Evolutionary conservation across 2,797 vertebrate species (phyloP).

Genomic region (Mallotus villosus): DNA sequence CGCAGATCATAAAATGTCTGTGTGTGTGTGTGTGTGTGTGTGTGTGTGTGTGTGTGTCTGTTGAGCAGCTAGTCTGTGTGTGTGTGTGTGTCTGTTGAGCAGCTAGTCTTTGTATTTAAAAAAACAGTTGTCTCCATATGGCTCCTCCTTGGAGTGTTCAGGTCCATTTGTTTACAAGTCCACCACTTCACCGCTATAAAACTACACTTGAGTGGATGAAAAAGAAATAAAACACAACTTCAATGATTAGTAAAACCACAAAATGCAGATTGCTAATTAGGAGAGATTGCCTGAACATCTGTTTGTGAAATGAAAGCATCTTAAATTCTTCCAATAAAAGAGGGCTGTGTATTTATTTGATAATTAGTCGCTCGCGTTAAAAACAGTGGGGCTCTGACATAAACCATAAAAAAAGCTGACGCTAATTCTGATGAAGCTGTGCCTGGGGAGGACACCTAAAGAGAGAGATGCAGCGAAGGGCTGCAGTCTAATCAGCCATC

Average conservation of each 20-base stretch:
- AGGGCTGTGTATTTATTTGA: conserved; percentile 48
- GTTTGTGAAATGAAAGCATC: conserved; percentile 49
- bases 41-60: conserved; percentile 22
- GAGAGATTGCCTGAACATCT: conserved; percentile 56
- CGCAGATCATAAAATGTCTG: conserved; percentile 24
- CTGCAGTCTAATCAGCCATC: conserved; percentile 25
- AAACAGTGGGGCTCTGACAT: conserved; percentile 44
- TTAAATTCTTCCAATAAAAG: conserved; percentile 51
- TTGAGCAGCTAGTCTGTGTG: conserved; percentile 26
- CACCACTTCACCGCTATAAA: conserved; percentile 63
- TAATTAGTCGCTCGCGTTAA: conserved; percentile 56
- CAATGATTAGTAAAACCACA: conserved; percentile 57
- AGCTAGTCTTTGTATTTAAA: conserved; percentile 31
- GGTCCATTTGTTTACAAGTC: conserved; percentile 52
- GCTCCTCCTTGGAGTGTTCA: conserved; percentile 32
- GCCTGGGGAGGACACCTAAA: conserved; percentile 22
- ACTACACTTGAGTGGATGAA: conserved; percentile 59
- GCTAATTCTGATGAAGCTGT: conserved; percentile 23
- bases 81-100: conserved; percentile 21
- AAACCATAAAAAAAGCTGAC: conserved; percentile 37
- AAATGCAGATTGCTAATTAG: conserved; percentile 57
- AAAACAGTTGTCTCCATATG: conserved; percentile 46
- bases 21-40: conserved; percentile 25
- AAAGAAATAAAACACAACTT: conserved; percentile 52
- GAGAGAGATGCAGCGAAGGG: conserved; percentile 3